Evolutionary conservation across 2,797 vertebrate species (phyloP).

Genomic region (Diplodus sargus): DNA sequence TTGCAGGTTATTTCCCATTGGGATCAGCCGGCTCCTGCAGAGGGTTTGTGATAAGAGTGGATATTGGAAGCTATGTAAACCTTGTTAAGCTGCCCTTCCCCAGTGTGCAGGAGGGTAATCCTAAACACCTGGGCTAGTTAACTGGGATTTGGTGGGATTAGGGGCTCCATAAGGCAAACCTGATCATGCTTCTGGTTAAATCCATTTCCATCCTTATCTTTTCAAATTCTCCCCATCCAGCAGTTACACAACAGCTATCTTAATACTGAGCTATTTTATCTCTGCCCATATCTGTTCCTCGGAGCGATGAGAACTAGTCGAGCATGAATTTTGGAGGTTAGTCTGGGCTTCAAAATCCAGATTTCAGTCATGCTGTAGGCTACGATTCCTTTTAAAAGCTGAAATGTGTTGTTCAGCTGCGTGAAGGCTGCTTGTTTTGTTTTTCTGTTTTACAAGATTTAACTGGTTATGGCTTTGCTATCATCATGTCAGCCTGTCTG

Average conservation of each 20-base stretch:
- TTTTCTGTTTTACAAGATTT: not conserved
- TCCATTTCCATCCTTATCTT: constrained; percentile 65
- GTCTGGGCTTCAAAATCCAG: not conserved
- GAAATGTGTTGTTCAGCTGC: not conserved
- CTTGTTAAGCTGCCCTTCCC: constrained; percentile 78
- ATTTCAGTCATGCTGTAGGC: not conserved
- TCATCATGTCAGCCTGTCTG: not conserved
- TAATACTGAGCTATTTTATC: constrained; percentile 17
- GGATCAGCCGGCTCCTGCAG: constrained; percentile 75
- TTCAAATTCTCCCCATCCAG: constrained; percentile 41
- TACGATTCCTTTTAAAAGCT: not conserved
- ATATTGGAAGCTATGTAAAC: constrained; percentile 83
- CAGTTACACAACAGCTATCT: constrained; percentile 26
- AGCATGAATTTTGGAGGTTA: not conserved
- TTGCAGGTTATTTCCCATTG: constrained; percentile 75
- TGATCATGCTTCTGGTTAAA: constrained; percentile 70
- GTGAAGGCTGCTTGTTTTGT: not conserved
- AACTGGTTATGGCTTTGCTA: not conserved
- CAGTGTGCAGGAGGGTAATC: constrained; percentile 79
- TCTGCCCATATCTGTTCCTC: constrained; percentile 12
- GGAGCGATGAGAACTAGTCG: constrained; percentile 5
- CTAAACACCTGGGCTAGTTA: constrained; percentile 84
- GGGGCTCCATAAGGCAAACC: constrained; percentile 66
- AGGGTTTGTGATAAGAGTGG: constrained; percentile 79
- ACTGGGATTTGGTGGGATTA: constrained; percentile 79